phyloP scores from a whole-genome alignment of 2,113 vertebrate genomes.

The Triplophysa tibetana region DNA sequence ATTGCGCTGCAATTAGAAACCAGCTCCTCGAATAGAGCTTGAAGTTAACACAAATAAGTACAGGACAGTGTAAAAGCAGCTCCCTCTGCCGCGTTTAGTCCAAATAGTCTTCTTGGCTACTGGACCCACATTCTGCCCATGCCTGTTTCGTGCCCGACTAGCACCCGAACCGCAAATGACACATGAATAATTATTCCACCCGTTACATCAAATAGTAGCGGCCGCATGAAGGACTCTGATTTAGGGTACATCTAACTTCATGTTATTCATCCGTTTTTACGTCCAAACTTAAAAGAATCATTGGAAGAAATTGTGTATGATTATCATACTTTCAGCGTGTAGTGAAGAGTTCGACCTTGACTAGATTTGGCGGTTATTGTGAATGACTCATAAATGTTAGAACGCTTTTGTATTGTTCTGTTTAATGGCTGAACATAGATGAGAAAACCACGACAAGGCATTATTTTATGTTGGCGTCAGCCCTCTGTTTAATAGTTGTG shows the following conservation, averaged over 20 bases:
- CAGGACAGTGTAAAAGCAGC: too few species aligned
- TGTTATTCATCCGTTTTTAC: background rate
- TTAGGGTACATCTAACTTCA: constrained; percentile 3
- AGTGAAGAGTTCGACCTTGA: constrained; percentile 9
- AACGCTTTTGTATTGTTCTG: constrained; percentile 52
- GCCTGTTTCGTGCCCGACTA: too few species aligned
- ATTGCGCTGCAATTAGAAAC: too few species aligned
- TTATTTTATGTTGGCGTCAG: constrained; percentile 39
- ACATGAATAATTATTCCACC: too few species aligned
- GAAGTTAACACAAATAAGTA: too few species aligned
- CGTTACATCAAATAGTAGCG: too few species aligned
- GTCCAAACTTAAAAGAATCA: background rate
- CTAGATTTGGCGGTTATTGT: constrained; percentile 21
- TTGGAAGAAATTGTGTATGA: background rate
- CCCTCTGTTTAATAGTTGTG: constrained; percentile 29
- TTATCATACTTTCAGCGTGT: background rate
- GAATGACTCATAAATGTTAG: constrained; percentile 42
- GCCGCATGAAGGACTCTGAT: too few species aligned
- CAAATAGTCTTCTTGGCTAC: too few species aligned
- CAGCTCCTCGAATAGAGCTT: too few species aligned
- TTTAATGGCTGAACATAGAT: constrained; percentile 24
- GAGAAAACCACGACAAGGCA: constrained; percentile 47
- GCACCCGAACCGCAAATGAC: too few species aligned
- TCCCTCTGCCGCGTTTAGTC: too few species aligned
- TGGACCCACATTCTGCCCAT: too few species aligned